Percentiles rank a stretch among this genome's conserved stretches.
Conservation (phyloP, 2,888 invertebrate genomes). For the Ptilodon capucinus region DNA sequence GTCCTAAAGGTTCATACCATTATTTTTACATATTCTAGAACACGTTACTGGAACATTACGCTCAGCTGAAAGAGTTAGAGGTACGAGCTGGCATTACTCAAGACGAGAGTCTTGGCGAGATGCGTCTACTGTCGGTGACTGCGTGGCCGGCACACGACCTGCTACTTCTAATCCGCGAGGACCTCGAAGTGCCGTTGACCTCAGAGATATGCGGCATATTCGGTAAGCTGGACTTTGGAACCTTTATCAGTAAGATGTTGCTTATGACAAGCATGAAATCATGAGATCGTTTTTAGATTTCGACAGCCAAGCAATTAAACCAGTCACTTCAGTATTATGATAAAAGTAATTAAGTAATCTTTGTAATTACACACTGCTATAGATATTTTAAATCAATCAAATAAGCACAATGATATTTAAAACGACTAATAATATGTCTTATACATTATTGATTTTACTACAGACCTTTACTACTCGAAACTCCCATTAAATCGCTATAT, state of each 20-base stretch:
- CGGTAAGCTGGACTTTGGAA: constrained; percentile 40
- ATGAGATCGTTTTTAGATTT: no score
- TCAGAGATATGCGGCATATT: constrained; percentile 54
- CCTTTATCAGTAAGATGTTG: neutral
- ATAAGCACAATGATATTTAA: no score
- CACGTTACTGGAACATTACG: constrained; percentile 55
- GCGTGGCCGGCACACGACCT: constrained; percentile 68
- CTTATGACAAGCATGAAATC: neutral
- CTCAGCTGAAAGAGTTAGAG: constrained; percentile 63
- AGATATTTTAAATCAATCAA: no score
- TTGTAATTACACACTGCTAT: no score
- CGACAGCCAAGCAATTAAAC: no score
- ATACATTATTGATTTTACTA: no score
- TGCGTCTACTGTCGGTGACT: constrained; percentile 66
- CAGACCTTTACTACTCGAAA: no score
- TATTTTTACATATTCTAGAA: constrained; percentile 43
- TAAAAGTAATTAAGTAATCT: no score
- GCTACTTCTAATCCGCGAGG: constrained; percentile 56
- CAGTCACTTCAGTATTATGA: no score
- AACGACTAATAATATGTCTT: no score
- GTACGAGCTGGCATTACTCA: constrained; percentile 42
- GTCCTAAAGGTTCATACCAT: no score
- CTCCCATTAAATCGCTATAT: no score
- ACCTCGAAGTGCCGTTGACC: constrained; percentile 42
- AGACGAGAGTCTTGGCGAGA: constrained; percentile 56